Base-by-base conservation (phyloP, 1,140 invertebrate species). In the Monochamus saltuarius region DNA sequence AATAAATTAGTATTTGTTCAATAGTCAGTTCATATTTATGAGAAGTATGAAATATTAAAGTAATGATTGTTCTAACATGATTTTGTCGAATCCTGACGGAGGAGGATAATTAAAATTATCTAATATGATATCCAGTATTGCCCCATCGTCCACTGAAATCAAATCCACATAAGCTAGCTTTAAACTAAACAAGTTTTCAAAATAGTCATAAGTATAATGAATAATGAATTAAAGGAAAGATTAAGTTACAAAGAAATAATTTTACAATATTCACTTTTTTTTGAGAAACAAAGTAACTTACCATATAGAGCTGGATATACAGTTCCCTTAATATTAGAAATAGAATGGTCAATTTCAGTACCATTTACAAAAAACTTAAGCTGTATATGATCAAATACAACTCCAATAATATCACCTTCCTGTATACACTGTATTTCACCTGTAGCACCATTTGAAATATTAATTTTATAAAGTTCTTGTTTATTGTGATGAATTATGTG, bases 341-440 rank as follows among this genome's bases (percentile, higher is more conserved):
- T 82, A n/a, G 93, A 89, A 67, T 86, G 85, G 68, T 95, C 89
- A 67, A 96, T 79, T 65, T 89, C 86, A 73, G 89, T 89, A 4
- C 96, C 96, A 82, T 98, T 99, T 14, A 97, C 78, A 76, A 89
- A 98, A 80, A 99, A 98, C 76, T 95, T 97, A 34, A 99, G 79
- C 75, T 98, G 93, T 54, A 98, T 88, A 78, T 99, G 97, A 76
- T 99, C 97, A 77, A 94, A 99, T 2, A 92, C 88, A 14, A 99
- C 80, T 46, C 97, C 96, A 71, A 99, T 85, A 59, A 96, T 87
- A 78, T 99, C 97, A 50, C 97, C 95, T 81, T 99, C 97, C 73
- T 92, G 87, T 58, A 89, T 70, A 72, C 80, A 84, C 8, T 80
- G 67, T 22, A 79, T 74, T 4, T 70, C 69, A 6, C 46, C 71